Evolutionary conservation across 2,797 vertebrate genomes (phyloP).

Genomic region (Bradypodion ventrale): DNA sequence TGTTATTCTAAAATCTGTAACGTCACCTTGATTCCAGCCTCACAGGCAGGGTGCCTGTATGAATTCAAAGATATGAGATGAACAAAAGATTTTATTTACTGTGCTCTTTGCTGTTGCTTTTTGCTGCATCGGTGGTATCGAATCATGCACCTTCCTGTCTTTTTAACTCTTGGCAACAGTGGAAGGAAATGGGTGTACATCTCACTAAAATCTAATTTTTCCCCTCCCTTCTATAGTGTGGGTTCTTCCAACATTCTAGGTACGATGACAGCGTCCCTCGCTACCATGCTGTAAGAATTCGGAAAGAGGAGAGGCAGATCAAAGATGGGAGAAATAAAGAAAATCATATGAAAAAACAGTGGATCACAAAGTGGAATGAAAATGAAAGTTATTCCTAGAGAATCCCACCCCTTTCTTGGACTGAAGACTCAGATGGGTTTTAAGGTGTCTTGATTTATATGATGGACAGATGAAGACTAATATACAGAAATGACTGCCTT

Average conservation of each 20-base stretch:
- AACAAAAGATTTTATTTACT: constrained; percentile 18
- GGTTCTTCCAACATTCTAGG: constrained; percentile 94
- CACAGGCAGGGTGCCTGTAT: neutral
- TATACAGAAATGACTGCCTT: constrained; percentile 55
- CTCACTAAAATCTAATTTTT: constrained; percentile 19
- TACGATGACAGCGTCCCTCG: constrained; percentile 90
- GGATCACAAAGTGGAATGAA: constrained; percentile 93
- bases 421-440: constrained; percentile 43
- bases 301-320: constrained; percentile 84
- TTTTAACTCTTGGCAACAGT: constrained; percentile 25
- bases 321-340: constrained; percentile 81
- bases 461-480: constrained; percentile 46
- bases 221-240: constrained; percentile 80
- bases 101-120: constrained; percentile 29
- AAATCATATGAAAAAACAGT: constrained; percentile 87
- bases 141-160: constrained; percentile 23
- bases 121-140: neutral
- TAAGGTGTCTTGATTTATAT: constrained; percentile 42
- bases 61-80: neutral
- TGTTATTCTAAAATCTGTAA: neutral
- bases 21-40: neutral
- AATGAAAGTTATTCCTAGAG: constrained; percentile 90
- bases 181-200: constrained; percentile 24
- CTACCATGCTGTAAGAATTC: constrained; percentile 94
- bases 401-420: neutral